Evolutionary conservation across 2,797 vertebrate species (phyloP).

Genomic region (Myiotriccus ornatus): DNA sequence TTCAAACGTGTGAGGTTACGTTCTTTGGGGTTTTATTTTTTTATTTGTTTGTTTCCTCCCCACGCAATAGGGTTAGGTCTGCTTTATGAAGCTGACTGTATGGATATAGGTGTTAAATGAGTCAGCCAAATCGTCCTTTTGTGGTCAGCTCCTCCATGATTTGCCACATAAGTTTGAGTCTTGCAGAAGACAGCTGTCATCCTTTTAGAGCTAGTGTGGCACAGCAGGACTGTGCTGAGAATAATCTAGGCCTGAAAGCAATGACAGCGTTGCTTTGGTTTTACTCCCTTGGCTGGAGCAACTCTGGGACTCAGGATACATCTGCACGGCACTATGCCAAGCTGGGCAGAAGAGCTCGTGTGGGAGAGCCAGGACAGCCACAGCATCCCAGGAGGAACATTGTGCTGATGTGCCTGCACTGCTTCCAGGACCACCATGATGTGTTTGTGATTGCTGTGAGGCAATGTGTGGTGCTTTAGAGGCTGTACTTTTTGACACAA

Average conservation of each 20-base stretch:
- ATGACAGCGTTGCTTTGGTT: background rate
- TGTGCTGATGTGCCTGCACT: background rate
- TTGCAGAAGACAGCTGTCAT: background rate
- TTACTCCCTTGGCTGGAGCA: background rate
- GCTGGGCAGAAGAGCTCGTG: background rate
- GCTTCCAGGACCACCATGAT: background rate
- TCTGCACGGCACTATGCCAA: accelerated
- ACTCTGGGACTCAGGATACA: accelerated
- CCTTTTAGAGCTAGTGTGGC: background rate
- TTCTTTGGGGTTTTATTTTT: background rate
- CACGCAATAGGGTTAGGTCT: background rate
- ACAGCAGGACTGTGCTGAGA: background rate
- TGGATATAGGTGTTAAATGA: background rate
- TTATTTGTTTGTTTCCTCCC: background rate
- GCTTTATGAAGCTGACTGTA: background rate
- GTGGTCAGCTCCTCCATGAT: background rate
- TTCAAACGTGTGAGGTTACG: background rate
- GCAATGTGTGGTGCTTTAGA: background rate
- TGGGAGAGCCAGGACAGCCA: background rate
- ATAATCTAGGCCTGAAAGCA: background rate
- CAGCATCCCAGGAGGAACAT: background rate
- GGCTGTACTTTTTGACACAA: background rate
- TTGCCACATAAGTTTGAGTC: background rate
- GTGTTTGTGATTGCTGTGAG: accelerated
- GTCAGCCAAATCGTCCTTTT: background rate